These are phyloP conservation scores for Microtus oregoni DNA, from an alignment of 2,113 vertebrate genomes.

Conservation along the genomic window DNA sequence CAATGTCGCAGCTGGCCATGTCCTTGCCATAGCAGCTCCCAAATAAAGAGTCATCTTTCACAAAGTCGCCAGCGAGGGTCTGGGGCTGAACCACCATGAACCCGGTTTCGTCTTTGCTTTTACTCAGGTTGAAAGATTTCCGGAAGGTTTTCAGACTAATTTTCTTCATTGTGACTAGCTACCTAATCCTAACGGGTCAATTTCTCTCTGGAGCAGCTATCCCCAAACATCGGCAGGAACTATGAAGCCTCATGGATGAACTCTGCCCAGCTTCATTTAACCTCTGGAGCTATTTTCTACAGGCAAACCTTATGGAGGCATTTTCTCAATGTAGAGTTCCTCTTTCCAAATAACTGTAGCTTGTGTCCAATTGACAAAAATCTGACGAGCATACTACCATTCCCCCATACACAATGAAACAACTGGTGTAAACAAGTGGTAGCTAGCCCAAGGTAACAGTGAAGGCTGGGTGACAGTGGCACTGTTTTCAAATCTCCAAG, in stretches of 20 bases:
- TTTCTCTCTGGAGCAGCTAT: constrained; percentile 72
- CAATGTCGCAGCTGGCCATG: constrained; percentile 92
- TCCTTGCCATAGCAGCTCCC: constrained; percentile 96
- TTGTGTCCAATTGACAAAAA: constrained; percentile 24
- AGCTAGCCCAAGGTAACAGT: too few species aligned
- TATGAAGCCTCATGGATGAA: constrained; percentile 88
- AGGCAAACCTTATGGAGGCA: background rate
- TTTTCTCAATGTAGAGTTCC: background rate
- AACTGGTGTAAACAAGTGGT: too few species aligned
- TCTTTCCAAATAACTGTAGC: constrained; percentile 3
- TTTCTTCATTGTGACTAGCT: constrained; percentile 97
- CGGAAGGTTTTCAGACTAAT: constrained; percentile 99
- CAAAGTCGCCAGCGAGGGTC: constrained; percentile 92
- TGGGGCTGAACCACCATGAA: constrained; percentile 97
- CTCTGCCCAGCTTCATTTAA: constrained; percentile 89
- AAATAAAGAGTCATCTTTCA: constrained; percentile 96
- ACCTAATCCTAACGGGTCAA: constrained; percentile 77
- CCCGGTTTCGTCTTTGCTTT: constrained; percentile 97
- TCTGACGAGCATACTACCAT: background rate
- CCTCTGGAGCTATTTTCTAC: constrained; percentile 89
- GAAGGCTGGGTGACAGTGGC: too few species aligned
- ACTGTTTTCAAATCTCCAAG: too few species aligned
- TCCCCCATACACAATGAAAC: background rate
- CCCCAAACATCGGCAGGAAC: constrained; percentile 78
- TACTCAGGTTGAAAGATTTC: constrained; percentile 97